Evolutionary conservation across 2,113 vertebrate species (phyloP), one percentile per base, ranked within the genome.

Genomic region (Caloenas nicobarica): DNA sequence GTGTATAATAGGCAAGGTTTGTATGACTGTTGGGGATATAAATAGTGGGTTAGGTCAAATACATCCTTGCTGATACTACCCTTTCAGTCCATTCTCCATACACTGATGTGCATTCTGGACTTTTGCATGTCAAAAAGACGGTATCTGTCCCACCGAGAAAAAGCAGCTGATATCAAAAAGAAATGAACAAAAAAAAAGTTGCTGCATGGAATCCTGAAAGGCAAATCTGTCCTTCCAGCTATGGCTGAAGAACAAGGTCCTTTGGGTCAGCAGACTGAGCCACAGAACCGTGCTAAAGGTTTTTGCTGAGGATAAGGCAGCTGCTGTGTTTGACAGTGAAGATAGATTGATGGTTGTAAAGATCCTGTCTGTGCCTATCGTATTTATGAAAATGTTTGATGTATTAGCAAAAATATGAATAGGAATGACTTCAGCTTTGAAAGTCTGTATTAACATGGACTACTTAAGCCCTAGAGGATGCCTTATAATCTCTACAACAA

Each of bases 301-400:
- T n/a, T 82, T 70, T 36, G 40, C 88, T 79, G 73, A 81, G 74
- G 36, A 36, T 92, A 46, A 86, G 88, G 92, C 86, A 86, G 57
- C 86, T 95, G 82, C 72, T 94, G 40, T 83, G 50, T 93, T 64
- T 86, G 88, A 76, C 56, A 82, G 48, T 57, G 80, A 88, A 92
- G 83, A 36, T 33, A 79, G 88, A 64, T 65, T 50, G 58, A 58
- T 90, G 77, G 93, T 93, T 84, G 68, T 95, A 70, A 88, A 83
- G 96, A 65, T 81, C 81, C 51, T 91, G 66, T 91, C 79, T 97
- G 89, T 97, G 93, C 90, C 92, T 94, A 80, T 86, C 1, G 4
- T 92, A 81, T 94, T 95, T 81, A 95, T 93, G 66, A 58, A 76
- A 42, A 84, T 87, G 60, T 81, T 94, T 12, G 74, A 24, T 89